These are phyloP conservation scores for Oncorhynchus keta DNA, from an alignment of 2,113 vertebrate genomes.

Conservation along the genomic window DNA sequence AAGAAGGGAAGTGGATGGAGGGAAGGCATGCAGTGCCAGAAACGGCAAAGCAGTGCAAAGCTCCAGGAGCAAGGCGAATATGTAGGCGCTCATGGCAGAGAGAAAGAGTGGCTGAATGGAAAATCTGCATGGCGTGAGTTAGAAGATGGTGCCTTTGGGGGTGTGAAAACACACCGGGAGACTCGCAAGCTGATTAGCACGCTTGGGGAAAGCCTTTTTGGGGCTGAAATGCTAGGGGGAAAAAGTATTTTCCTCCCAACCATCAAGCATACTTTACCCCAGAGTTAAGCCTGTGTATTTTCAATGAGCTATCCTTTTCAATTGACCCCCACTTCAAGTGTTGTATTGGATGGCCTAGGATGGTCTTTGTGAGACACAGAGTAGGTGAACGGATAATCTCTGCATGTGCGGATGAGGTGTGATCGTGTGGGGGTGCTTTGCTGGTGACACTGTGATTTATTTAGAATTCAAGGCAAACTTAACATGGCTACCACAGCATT, in stretches of 20 bases:
- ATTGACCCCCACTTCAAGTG: neutral
- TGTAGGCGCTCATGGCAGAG: no score
- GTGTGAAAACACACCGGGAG: neutral
- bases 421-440: no score
- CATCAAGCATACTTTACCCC: neutral
- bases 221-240: neutral
- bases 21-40: no score
- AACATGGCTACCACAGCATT: no score
- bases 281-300: neutral
- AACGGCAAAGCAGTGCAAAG: no score
- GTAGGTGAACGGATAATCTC: no score
- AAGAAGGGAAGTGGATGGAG: neutral
- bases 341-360: no score
- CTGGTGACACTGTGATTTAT: no score
- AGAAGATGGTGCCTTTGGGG: neutral
- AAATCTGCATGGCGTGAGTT: neutral
- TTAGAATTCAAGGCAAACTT: no score
- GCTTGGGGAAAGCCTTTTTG: neutral
- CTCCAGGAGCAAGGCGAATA: no score
- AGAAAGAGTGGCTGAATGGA: neutral
- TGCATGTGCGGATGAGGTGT: no score
- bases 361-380: no score
- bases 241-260: neutral
- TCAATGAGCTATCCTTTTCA: neutral
- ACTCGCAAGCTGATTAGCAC: conserved; percentile 7